A percentile compares a stretch with the other conserved stretches of the same genome.
phyloP scores from a whole-genome alignment of 23 tunicate species.

The Trididemnum clinides region DNA sequence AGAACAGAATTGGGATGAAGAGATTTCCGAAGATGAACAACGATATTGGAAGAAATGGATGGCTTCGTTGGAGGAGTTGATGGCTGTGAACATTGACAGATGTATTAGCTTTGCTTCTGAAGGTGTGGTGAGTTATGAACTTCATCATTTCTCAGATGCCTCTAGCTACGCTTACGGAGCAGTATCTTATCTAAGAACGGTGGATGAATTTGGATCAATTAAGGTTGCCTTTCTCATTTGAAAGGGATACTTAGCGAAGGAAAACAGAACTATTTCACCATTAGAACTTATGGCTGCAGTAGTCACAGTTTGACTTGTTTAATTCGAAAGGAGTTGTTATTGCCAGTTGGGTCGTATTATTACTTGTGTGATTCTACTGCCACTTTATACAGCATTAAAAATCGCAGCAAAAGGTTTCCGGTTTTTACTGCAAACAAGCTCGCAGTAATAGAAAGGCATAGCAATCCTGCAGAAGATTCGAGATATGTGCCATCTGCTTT shows the following conservation, averaged over 20 bases:
- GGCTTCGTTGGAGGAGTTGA: not conserved
- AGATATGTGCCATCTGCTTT: not conserved
- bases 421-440: not conserved
- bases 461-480: not conserved
- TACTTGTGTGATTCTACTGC: not conserved
- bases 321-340: not conserved
- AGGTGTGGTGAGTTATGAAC: not conserved
- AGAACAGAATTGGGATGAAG: not conserved
- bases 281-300: not conserved
- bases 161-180: not conserved
- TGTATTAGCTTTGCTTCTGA: not conserved
- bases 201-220: not conserved
- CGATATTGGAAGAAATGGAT: not conserved
- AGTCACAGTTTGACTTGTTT: not conserved
- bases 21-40: not conserved
- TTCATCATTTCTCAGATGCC: not conserved
- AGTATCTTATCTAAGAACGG: not conserved
- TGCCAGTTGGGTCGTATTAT: not conserved
- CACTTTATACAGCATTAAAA: not conserved
- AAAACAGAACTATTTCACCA: not conserved
- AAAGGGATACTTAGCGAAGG: no score
- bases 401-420: not conserved
- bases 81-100: not conserved
- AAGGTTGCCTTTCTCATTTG: not conserved
- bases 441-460: not conserved